Conservation (phyloP, 1,140 invertebrate species). For the Drosophila suzukii region DNA sequence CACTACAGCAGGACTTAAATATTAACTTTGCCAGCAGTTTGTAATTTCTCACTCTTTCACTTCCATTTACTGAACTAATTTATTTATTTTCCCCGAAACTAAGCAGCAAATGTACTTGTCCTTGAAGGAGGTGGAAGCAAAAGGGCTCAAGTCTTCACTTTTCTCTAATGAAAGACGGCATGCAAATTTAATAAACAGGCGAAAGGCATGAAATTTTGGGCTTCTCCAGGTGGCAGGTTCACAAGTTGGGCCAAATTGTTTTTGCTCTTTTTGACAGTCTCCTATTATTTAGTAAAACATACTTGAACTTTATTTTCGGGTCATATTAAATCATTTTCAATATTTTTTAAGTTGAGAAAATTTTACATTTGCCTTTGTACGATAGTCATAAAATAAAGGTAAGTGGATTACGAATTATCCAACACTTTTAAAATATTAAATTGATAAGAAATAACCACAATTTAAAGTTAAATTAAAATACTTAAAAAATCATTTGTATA, state of each 20-base stretch:
- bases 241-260: neutral
- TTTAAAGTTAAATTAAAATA: neutral
- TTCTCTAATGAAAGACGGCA: slow-evolving; percentile 49
- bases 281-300: neutral
- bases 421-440: too few species aligned
- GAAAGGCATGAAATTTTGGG: slow-evolving; percentile 30
- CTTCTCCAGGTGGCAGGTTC: slow-evolving; percentile 16
- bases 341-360: too few species aligned
- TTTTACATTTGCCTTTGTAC: too few species aligned
- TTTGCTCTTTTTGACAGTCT: neutral
- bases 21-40: slow-evolving; percentile 23
- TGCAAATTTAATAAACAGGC: slow-evolving; percentile 58
- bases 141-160: slow-evolving; percentile 23
- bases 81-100: slow-evolving; percentile 59
- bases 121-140: neutral
- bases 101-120: slow-evolving; percentile 24
- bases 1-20: slow-evolving; percentile 23
- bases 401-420: too few species aligned
- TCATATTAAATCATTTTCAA: neutral
- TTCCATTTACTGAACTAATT: slow-evolving; percentile 61
- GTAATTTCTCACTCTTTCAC: slow-evolving; percentile 11
- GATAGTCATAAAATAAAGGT: too few species aligned
- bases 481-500: neutral
- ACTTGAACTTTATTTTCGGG: neutral
- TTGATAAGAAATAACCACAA: too few species aligned